Evolutionary conservation across 1,140 invertebrate species (phyloP).

Genomic region (Neodiprion fabricii): DNA sequence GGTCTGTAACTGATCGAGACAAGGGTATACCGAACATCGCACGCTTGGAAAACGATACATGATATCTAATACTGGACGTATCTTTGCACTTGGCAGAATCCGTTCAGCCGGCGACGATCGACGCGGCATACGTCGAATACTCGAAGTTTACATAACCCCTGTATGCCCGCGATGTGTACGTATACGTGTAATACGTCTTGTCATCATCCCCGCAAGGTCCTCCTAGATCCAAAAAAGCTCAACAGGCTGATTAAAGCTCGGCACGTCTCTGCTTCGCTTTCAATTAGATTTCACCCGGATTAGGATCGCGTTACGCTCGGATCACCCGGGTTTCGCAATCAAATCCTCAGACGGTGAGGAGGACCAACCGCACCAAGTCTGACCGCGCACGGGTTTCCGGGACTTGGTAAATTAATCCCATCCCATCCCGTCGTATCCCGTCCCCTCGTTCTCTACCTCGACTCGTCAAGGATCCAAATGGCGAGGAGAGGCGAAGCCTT

Average conservation of each 20-base stretch:
- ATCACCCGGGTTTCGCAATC: slow-evolving; percentile 8
- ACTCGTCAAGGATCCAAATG: no score
- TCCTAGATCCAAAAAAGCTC: not conserved
- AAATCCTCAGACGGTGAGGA: not conserved
- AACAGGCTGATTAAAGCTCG: not conserved
- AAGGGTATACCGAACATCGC: no score
- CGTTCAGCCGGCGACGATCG: no score
- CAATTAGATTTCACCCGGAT: slow-evolving; percentile 9
- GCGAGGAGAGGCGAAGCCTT: not conserved
- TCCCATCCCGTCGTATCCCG: not conserved
- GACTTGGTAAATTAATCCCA: not conserved
- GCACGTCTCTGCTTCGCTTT: not conserved
- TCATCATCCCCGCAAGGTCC: not conserved
- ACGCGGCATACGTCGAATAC: no score
- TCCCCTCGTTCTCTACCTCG: no score
- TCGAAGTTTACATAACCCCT: no score
- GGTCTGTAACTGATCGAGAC: no score
- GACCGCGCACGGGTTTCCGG: not conserved
- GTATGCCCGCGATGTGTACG: no score
- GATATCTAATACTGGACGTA: no score
- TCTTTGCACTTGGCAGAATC: no score
- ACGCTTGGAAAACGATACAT: no score
- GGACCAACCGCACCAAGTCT: not conserved
- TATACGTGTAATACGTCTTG: no score
- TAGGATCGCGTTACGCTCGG: not conserved